These are phyloP conservation scores for Bubo bubo DNA, from an alignment of 2,113 vertebrate species.

Conservation along the genomic window DNA sequence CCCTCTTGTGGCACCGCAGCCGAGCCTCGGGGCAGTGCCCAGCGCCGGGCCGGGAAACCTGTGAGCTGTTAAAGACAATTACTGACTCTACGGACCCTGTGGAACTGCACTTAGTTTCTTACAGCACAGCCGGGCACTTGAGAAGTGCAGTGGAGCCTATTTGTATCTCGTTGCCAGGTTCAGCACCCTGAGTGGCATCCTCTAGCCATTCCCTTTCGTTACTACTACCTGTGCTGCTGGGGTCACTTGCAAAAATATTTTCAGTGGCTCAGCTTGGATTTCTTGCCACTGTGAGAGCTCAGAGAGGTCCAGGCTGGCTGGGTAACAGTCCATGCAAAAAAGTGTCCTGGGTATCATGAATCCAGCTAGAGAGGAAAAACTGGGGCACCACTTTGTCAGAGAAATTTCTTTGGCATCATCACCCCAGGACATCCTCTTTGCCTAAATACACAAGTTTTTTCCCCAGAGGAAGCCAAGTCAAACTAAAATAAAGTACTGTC, in stretches of 20 bases:
- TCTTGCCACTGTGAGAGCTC: neutral
- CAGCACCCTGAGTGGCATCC: neutral
- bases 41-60: too few species aligned
- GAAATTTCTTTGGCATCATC: neutral
- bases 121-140: neutral
- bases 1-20: neutral
- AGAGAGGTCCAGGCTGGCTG: neutral
- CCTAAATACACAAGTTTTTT: rapidly evolving
- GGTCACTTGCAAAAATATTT: neutral
- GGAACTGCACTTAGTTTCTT: neutral
- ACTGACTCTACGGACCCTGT: neutral
- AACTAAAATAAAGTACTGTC: neutral
- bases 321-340: neutral
- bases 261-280: neutral
- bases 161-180: neutral
- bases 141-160: neutral
- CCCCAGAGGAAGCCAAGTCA: neutral
- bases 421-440: neutral
- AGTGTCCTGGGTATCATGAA: neutral
- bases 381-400: neutral
- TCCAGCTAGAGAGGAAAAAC: neutral
- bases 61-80: neutral
- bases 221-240: neutral
- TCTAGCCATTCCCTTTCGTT: neutral
- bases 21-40: neutral